A percentile compares a stretch with the other conserved stretches of the same genome.
Evolutionary conservation across 2,113 vertebrate genomes (phyloP).

Genomic region (Tachycineta bicolor): DNA sequence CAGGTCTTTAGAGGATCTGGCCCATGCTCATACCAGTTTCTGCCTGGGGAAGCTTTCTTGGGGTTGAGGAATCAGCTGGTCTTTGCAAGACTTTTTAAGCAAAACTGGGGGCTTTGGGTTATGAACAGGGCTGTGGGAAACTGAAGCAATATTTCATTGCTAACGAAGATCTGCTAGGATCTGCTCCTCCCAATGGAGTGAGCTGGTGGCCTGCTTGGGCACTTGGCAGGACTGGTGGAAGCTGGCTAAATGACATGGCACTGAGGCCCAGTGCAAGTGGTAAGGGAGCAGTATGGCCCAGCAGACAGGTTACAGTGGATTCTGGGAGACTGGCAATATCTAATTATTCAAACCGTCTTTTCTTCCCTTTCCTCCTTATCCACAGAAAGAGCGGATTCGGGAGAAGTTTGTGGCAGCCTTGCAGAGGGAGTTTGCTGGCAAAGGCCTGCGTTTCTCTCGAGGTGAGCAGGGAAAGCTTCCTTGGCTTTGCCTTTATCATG

Average conservation of each 20-base stretch:
- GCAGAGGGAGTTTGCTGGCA: constrained; percentile 93
- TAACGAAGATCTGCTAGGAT: neutral
- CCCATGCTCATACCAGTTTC: neutral
- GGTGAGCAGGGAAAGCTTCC: constrained; percentile 73
- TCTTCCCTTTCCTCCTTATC: neutral
- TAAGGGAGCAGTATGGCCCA: neutral
- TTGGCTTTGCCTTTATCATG: neutral
- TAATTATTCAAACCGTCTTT: neutral
- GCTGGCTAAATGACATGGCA: neutral
- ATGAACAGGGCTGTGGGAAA: neutral
- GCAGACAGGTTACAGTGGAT: neutral
- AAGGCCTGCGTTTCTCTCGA: constrained; percentile 91
- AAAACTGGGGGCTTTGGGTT: neutral
- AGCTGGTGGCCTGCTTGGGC: neutral
- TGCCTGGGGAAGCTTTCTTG: neutral
- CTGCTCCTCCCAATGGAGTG: neutral
- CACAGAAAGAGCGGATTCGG: constrained; percentile 91
- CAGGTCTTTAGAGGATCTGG: neutral
- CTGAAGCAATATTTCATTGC: neutral
- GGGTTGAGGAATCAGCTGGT: neutral
- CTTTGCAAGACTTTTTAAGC: neutral
- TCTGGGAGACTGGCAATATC: neutral
- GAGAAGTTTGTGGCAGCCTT: constrained; percentile 96
- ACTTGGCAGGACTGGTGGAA: neutral
- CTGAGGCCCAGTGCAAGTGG: neutral